Percentiles rank a stretch among this genome's conserved stretches.
Conservation (phyloP, 2,113 vertebrate species). For the Scomber japonicus region DNA sequence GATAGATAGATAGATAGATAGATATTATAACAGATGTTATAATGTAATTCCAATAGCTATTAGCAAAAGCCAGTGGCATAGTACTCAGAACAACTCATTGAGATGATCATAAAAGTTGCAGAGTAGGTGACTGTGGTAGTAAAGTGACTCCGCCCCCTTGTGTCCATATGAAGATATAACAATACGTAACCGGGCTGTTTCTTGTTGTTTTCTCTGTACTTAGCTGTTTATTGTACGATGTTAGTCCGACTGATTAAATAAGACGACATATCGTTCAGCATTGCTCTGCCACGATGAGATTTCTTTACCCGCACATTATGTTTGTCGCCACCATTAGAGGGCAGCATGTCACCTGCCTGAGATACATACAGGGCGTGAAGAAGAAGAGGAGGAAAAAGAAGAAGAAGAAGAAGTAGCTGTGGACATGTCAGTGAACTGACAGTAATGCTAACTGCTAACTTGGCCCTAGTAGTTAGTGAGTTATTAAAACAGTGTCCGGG, state of each 20-base stretch:
- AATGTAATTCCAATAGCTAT: neutral
- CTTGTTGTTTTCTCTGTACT: neutral
- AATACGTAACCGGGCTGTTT: neutral
- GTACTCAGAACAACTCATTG: neutral
- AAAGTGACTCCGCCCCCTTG: constrained; percentile 44
- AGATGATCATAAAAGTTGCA: neutral
- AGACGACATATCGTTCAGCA: neutral
- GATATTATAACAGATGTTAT: neutral
- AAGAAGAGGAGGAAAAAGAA: constrained; percentile 45
- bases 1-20: neutral
- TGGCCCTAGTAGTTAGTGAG: constrained; percentile 46
- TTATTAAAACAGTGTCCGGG: constrained; percentile 37
- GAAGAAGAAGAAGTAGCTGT: constrained; percentile 53
- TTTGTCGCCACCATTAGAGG: constrained; percentile 36
- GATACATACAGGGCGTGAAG: constrained; percentile 8
- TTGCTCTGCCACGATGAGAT: neutral
- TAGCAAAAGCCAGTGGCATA: neutral
- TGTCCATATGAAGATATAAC: constrained; percentile 5
- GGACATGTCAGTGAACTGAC: constrained; percentile 48
- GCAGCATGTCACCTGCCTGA: constrained; percentile 10
- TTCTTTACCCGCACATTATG: neutral
- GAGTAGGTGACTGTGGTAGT: neutral
- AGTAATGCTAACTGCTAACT: constrained; percentile 50
- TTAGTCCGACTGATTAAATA: neutral
- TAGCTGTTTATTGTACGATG: neutral